Percentiles rank a stretch among this genome's conserved stretches.
phyloP scores from a whole-genome alignment of 2,888 invertebrate genomes.

The Euzetes globulus region DNA sequence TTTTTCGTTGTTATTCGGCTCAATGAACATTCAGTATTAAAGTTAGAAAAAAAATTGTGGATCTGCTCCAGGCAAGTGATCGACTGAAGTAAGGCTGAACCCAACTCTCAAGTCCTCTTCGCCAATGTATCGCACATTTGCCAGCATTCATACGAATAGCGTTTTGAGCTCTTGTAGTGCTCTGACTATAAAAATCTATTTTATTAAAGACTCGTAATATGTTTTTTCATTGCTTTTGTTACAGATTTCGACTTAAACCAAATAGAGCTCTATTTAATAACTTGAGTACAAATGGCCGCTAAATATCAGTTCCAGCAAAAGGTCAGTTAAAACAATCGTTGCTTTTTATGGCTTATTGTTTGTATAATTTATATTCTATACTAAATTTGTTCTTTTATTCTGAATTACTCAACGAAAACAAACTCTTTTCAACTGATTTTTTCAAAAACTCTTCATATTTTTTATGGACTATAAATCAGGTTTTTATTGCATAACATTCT shows the following conservation, averaged over 20 bases:
- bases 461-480: constrained; percentile 15
- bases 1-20: constrained; percentile 23
- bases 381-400: neutral
- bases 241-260: constrained; percentile 3
- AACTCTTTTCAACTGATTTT: neutral
- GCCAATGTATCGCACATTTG: constrained; percentile 5
- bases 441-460: neutral
- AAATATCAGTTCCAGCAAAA: constrained; percentile 15
- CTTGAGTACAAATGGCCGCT: constrained; percentile 12
- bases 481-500: constrained; percentile 5
- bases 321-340: constrained; percentile 17
- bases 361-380: neutral
- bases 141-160: neutral
- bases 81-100: neutral
- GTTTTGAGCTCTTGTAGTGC: neutral
- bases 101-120: no score
- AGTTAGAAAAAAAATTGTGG: constrained; percentile 20
- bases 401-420: no score
- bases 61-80: constrained; percentile 6
- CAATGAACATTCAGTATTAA: constrained; percentile 27
- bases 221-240: constrained; percentile 13
- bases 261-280: constrained; percentile 15
- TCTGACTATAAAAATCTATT: constrained; percentile 16
- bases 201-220: constrained; percentile 22
- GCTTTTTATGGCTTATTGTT: neutral